Percentiles rank a stretch among this genome's conserved stretches.
Conservation (phyloP, 1,140 invertebrate genomes). For the Gonatopus flavifemur region DNA sequence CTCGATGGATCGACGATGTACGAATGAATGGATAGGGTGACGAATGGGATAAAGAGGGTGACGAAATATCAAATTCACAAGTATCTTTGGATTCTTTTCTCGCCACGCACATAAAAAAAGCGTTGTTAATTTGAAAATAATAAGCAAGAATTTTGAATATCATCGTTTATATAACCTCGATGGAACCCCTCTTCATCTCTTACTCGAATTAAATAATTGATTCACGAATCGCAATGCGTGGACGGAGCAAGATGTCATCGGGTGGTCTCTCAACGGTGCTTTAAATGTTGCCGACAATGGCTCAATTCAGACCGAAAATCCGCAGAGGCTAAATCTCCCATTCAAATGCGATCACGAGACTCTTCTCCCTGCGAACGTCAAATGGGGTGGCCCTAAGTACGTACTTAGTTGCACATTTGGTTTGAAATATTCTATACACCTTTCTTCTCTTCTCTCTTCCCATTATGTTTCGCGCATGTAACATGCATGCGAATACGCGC, state of each 20-base stretch:
- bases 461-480: not conserved
- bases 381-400: conserved; percentile 54
- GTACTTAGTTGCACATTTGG: conserved; percentile 60
- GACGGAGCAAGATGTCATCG: conserved; percentile 45
- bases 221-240: no score
- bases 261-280: conserved; percentile 53
- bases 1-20: no score
- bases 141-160: no score
- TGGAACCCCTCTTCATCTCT: not conserved
- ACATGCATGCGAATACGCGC: conserved; percentile 6
- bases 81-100: no score
- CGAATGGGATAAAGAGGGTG: conserved; percentile 40
- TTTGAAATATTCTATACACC: conserved; percentile 42
- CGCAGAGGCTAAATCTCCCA: conserved; percentile 46
- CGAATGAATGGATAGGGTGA: conserved; percentile 44
- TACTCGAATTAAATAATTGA: no score
- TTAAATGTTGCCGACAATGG: conserved; percentile 50
- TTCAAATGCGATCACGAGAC: conserved; percentile 53
- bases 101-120: no score
- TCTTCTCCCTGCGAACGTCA: conserved; percentile 36
- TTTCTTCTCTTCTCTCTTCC: not conserved
- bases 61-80: conserved; percentile 36
- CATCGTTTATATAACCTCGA: no score
- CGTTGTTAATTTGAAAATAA: no score
- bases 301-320: conserved; percentile 54